Percentiles rank a stretch among this genome's conserved stretches.
These are phyloP conservation scores for Vidua macroura DNA, from an alignment of 2,113 vertebrate species.

Conservation along the genomic window DNA sequence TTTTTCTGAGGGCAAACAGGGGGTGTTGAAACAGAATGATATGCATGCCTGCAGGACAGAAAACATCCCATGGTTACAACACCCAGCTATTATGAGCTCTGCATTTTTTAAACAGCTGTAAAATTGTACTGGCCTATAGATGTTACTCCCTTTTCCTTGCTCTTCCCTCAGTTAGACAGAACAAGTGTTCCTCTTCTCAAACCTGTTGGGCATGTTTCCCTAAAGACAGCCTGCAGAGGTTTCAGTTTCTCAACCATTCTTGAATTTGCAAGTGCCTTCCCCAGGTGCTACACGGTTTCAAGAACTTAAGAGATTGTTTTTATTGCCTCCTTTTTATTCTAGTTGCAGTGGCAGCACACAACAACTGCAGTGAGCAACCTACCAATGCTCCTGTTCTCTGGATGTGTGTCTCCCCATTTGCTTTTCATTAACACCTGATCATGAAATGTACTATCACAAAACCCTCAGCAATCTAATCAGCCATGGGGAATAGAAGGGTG, in stretches of 20 bases:
- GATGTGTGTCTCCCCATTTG: neutral
- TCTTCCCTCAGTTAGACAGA: neutral
- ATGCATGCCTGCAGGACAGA: conserved; percentile 81
- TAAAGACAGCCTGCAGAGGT: neutral
- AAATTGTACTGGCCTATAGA: neutral
- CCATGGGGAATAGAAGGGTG: neutral
- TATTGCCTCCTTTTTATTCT: neutral
- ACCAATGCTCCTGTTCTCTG: neutral
- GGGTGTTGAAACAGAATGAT: conserved; percentile 85
- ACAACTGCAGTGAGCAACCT: neutral
- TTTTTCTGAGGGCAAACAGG: conserved; percentile 81
- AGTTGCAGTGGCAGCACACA: neutral
- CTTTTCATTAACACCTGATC: neutral
- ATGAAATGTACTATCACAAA: neutral
- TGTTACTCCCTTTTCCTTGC: neutral
- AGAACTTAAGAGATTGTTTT: neutral
- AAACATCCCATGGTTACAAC: conserved; percentile 19
- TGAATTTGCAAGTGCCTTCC: neutral
- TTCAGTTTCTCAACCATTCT: neutral
- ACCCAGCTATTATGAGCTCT: neutral
- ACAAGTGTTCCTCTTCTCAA: neutral
- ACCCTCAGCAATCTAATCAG: neutral
- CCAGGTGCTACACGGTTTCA: accelerated
- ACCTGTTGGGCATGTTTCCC: neutral
- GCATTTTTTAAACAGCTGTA: neutral